These are phyloP conservation scores for Lepidonotus clava DNA, from an alignment of 2,888 invertebrate genomes.

Conservation along the genomic window DNA sequence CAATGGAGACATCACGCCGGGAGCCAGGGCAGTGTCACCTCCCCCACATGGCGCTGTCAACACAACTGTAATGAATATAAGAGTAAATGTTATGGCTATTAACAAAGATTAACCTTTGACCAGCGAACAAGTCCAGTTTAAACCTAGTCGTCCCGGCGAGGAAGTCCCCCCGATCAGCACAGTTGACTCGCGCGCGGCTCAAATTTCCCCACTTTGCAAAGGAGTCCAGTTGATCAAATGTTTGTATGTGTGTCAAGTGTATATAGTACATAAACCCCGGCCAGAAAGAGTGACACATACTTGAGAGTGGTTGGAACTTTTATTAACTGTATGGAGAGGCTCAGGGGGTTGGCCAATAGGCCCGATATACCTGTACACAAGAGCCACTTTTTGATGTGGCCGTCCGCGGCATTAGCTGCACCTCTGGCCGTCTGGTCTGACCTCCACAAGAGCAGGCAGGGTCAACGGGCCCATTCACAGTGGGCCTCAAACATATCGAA, in stretches of 20 bases:
- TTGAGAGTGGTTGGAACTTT: conserved; percentile 16
- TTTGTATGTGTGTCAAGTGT: conserved; percentile 48
- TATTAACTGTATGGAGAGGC: conserved; percentile 26
- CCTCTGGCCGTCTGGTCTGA: neutral
- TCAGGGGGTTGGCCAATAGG: neutral
- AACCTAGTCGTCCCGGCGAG: neutral
- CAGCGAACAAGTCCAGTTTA: neutral
- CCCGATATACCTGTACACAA: conserved; percentile 16
- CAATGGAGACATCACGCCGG: no score
- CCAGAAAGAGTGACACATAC: conserved; percentile 28
- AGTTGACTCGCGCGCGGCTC: conserved; percentile 33
- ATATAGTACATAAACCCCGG: neutral
- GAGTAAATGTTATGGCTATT: conserved; percentile 50
- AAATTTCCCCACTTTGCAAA: conserved; percentile 24
- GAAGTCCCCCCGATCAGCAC: neutral
- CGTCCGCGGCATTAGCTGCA: neutral
- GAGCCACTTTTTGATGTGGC: conserved; percentile 43
- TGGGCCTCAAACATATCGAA: neutral
- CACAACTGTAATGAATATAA: conserved; percentile 41
- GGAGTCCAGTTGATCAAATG: conserved; percentile 40
- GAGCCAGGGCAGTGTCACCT: neutral
- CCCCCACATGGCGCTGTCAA: conserved; percentile 1
- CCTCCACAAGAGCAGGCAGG: neutral
- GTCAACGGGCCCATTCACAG: neutral
- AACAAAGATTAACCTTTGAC: conserved; percentile 53